Percentiles rank a stretch among this genome's conserved stretches.
Evolutionary conservation across 2,113 vertebrate genomes (phyloP).

Genomic region (Marmota monax): DNA sequence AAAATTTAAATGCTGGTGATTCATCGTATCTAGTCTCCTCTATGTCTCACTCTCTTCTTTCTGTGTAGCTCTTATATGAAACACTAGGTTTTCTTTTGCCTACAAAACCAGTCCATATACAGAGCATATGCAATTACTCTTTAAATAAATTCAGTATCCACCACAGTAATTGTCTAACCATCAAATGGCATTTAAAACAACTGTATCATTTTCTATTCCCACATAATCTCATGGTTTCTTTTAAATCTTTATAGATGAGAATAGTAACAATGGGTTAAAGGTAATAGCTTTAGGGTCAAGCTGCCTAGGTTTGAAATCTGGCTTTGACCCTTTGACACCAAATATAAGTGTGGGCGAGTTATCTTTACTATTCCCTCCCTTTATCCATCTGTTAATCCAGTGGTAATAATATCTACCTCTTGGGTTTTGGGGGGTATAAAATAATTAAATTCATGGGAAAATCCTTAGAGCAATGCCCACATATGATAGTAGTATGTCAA

Average conservation of each 20-base stretch:
- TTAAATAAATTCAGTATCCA: neutral
- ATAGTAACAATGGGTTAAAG: neutral
- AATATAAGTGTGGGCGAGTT: neutral
- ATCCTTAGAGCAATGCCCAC: neutral
- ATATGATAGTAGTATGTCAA: neutral
- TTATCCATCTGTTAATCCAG: neutral
- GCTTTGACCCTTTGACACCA: neutral
- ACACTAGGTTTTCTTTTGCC: neutral
- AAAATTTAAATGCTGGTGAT: neutral
- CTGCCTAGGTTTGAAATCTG: neutral
- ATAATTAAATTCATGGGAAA: neutral
- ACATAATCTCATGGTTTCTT: neutral
- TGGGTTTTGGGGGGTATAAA: neutral
- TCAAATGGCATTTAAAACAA: neutral
- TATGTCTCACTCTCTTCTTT: neutral
- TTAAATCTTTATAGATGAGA: neutral
- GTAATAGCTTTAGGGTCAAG: neutral
- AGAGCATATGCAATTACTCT: neutral
- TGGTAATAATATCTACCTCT: neutral
- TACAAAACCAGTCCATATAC: neutral
- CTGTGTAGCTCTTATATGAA: neutral
- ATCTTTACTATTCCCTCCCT: neutral
- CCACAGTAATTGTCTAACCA: neutral
- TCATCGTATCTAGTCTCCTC: neutral
- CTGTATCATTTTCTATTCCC: neutral